phyloP scores from a whole-genome alignment of 2,888 invertebrate genomes.

The Drosophila eohydei region DNA sequence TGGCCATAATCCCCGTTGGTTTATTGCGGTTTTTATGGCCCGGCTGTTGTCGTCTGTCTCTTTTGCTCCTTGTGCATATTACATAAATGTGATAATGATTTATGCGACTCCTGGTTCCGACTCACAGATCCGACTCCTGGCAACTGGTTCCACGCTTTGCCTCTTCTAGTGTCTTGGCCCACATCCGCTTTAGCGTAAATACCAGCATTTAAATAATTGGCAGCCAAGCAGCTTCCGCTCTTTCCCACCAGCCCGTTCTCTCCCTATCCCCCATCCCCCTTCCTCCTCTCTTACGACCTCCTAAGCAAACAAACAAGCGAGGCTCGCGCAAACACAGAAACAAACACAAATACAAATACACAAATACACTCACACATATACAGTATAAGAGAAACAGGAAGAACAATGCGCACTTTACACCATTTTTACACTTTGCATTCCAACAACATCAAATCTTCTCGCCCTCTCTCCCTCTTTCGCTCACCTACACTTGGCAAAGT shows the following conservation, averaged over 20 bases:
- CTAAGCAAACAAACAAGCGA: constrained; percentile 64
- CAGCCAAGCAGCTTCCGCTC: constrained; percentile 73
- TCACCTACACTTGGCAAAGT: constrained; percentile 28
- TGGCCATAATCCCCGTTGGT: constrained; percentile 76
- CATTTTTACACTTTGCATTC: constrained; percentile 61
- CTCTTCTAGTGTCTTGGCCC: constrained; percentile 57
- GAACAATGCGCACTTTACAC: constrained; percentile 63
- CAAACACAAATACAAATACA: constrained; percentile 47
- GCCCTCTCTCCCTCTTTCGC: not conserved
- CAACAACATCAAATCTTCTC: constrained; percentile 28
- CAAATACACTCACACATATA: too few species aligned
- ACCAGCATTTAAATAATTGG: constrained; percentile 79
- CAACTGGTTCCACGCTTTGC: constrained; percentile 18
- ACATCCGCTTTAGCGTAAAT: constrained; percentile 75
- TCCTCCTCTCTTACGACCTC: not conserved
- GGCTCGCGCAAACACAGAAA: constrained; percentile 66
- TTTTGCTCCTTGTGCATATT: constrained; percentile 59
- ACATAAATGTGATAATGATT: constrained; percentile 80
- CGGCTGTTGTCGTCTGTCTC: constrained; percentile 21
- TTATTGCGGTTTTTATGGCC: constrained; percentile 76
- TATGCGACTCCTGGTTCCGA: constrained; percentile 47
- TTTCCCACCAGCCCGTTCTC: not conserved
- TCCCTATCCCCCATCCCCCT: not conserved
- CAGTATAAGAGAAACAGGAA: constrained; percentile 44
- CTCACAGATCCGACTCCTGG: constrained; percentile 18